Evolutionary conservation across 2,113 vertebrate genomes (phyloP).

Genomic region (Scolopax mira): DNA sequence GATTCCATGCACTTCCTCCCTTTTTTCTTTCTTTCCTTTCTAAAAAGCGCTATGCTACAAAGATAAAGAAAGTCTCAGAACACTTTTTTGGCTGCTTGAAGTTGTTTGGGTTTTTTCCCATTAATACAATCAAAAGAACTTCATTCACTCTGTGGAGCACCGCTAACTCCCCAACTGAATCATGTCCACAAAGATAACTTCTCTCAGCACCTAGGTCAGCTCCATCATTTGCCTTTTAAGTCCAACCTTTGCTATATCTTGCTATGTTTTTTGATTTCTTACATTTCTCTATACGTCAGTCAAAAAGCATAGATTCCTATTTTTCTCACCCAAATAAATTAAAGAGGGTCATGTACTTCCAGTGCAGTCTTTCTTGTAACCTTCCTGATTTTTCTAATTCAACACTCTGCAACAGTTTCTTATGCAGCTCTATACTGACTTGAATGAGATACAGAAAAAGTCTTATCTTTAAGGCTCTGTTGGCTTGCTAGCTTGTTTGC

Average conservation of each 20-base stretch:
- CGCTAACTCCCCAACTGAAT: background rate
- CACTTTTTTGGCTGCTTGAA: background rate
- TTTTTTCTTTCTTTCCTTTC: background rate
- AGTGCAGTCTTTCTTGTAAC: background rate
- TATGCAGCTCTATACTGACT: accelerated
- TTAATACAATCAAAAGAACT: background rate
- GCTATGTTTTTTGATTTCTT: background rate
- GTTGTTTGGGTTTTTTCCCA: background rate
- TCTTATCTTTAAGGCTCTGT: background rate
- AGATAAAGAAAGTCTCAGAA: background rate
- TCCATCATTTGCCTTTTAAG: background rate
- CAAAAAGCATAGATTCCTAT: background rate
- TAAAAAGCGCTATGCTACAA: background rate
- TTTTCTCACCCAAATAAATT: background rate
- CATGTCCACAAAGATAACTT: background rate
- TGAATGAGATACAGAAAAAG: background rate
- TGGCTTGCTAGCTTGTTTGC: background rate
- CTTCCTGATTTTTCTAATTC: background rate
- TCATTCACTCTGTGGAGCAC: background rate
- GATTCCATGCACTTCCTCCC: accelerated
- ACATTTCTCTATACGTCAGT: background rate
- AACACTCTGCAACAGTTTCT: background rate
- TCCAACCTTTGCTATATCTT: background rate
- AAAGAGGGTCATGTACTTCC: accelerated
- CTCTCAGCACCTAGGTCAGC: background rate